Percentiles rank a stretch among this genome's conserved stretches.
phyloP scores from a whole-genome alignment of 2,888 invertebrate genomes.

The Sarcophaga rosellei region DNA sequence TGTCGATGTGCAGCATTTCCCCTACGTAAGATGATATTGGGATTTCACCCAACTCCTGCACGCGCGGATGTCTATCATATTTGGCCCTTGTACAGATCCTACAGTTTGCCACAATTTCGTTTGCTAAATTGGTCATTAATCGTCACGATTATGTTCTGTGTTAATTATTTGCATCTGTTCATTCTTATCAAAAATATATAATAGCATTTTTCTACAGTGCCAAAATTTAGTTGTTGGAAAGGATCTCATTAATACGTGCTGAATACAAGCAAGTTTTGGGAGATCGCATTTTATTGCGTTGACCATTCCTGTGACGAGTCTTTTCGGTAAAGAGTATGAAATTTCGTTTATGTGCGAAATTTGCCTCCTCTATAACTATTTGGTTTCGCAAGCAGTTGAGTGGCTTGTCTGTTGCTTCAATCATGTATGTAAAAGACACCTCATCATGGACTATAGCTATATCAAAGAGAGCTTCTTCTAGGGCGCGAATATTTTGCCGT shows the following conservation, averaged over 20 bases:
- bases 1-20: too few relatives aligned
- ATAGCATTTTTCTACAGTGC: slow-evolving; percentile 38
- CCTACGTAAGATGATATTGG: too few relatives aligned
- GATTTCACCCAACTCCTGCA: too few relatives aligned
- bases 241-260: slow-evolving; percentile 38
- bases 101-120: too few relatives aligned
- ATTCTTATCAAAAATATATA: background rate
- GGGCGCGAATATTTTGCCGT: slow-evolving; percentile 51
- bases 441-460: slow-evolving; percentile 54
- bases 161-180: slow-evolving; percentile 32
- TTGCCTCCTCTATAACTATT: slow-evolving; percentile 58
- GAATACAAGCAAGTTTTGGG: slow-evolving; percentile 52
- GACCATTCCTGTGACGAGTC: slow-evolving; percentile 14
- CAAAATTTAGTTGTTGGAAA: slow-evolving; percentile 56
- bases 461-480: slow-evolving; percentile 47
- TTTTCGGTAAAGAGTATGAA: background rate
- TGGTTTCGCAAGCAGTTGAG: slow-evolving; percentile 70
- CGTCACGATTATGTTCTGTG: slow-evolving; percentile 42
- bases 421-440: slow-evolving; percentile 63
- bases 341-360: background rate
- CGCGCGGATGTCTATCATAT: too few relatives aligned
- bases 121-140: too few relatives aligned
- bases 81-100: too few relatives aligned
- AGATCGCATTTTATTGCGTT: slow-evolving; percentile 60
- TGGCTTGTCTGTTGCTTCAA: slow-evolving; percentile 66